These are phyloP conservation scores for Isichthys henryi DNA, from an alignment of 2,113 vertebrate genomes.

Conservation along the genomic window DNA sequence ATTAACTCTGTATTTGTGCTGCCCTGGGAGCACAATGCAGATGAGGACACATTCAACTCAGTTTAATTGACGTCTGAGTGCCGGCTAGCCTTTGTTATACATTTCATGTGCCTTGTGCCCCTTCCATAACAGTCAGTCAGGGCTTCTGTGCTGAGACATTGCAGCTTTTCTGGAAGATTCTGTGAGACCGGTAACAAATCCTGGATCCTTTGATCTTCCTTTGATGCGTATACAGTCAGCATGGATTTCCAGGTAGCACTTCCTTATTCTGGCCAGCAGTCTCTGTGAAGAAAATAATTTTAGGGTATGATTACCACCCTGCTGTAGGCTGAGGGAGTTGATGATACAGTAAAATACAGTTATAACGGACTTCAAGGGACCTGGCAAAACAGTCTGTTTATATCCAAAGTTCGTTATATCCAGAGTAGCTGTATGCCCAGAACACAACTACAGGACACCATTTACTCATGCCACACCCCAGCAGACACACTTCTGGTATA, in stretches of 20 bases:
- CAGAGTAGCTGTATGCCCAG: too few relatives aligned
- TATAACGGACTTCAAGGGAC: too few relatives aligned
- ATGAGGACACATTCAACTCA: neutral
- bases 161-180: neutral
- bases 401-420: too few relatives aligned
- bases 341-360: neutral
- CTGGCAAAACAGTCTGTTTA: too few relatives aligned
- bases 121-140: neutral
- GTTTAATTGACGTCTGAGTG: neutral
- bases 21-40: neutral
- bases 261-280: neutral
- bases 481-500: too few relatives aligned
- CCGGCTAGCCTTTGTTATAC: neutral
- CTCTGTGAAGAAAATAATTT: neutral
- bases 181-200: neutral
- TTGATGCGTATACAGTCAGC: neutral
- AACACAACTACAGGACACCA: too few relatives aligned
- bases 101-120: neutral
- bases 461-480: too few relatives aligned
- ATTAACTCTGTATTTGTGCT: neutral
- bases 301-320: neutral
- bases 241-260: neutral
- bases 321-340: neutral
- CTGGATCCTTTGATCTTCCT: neutral
- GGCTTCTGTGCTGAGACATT: neutral